Percentiles rank a stretch among this genome's conserved stretches.
Evolutionary conservation across 2,797 vertebrate species (phyloP).

Genomic region (Pogonophryne albipinna): DNA sequence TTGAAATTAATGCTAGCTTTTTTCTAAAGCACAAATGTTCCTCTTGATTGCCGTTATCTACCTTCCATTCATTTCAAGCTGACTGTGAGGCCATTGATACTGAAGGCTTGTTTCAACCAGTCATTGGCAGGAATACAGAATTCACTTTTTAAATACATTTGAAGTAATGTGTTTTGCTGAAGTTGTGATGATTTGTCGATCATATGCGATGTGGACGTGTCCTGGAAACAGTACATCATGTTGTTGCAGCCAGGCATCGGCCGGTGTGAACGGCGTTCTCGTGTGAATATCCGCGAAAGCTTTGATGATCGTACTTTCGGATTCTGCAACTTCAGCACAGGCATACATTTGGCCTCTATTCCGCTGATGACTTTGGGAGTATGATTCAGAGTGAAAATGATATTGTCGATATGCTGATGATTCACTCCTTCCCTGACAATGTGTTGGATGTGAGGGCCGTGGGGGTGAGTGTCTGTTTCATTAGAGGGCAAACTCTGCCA

Average conservation of each 20-base stretch:
- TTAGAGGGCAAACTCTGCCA: slow-evolving; percentile 2
- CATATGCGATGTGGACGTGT: background rate
- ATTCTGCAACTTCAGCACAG: slow-evolving; percentile 26
- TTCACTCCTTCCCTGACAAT: slow-evolving; percentile 64
- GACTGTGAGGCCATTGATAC: background rate
- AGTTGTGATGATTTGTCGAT: background rate
- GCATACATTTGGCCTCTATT: slow-evolving; percentile 6
- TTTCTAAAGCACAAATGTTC: background rate
- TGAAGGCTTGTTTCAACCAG: background rate
- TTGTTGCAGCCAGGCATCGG: background rate
- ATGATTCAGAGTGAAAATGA: slow-evolving; percentile 60
- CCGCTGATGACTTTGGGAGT: slow-evolving; percentile 37
- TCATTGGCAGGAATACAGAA: background rate
- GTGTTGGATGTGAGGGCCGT: slow-evolving; percentile 34
- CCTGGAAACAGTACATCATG: slow-evolving; percentile 15
- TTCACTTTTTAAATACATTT: background rate
- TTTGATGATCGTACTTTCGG: slow-evolving; percentile 37
- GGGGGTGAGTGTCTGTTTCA: slow-evolving; percentile 14
- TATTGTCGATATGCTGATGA: slow-evolving; percentile 56
- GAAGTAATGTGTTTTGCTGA: background rate
- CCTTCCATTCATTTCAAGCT: background rate
- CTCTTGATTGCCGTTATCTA: background rate
- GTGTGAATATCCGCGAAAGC: slow-evolving; percentile 40
- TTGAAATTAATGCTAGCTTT: too few species aligned
- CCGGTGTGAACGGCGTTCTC: slow-evolving; percentile 17